Conservation (phyloP, 2,797 vertebrate genomes). For the Thripadectes ignobilis region DNA sequence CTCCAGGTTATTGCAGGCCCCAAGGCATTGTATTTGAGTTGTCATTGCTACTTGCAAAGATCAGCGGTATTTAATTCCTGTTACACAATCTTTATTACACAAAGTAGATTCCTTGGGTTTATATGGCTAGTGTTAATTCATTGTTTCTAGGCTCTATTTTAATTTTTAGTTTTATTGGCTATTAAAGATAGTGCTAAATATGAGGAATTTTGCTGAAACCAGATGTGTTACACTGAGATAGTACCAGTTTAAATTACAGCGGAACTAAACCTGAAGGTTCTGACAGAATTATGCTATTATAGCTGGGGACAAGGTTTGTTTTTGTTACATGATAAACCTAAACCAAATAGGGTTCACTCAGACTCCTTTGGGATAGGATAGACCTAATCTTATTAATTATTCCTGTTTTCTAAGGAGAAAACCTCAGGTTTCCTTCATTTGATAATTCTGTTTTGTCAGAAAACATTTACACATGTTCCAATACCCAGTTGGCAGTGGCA, state of each 20-base stretch:
- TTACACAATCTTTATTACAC: neutral
- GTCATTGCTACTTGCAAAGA: slow-evolving; percentile 30
- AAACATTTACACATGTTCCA: neutral
- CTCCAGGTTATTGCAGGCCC: slow-evolving; percentile 36
- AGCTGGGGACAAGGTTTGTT: neutral
- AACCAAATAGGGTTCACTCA: neutral
- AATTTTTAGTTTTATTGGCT: neutral
- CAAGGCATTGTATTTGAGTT: neutral
- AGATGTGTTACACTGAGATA: neutral
- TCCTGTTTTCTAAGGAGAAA: slow-evolving; percentile 7
- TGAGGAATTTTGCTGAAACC: neutral
- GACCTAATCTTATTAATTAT: slow-evolving; percentile 1
- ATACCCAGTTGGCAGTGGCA: neutral
- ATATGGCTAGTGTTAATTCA: neutral
- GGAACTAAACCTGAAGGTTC: neutral
- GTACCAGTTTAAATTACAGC: neutral
- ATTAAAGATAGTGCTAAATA: neutral
- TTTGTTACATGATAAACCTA: neutral
- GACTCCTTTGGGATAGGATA: neutral
- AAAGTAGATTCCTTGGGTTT: neutral
- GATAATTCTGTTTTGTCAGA: slow-evolving; percentile 42
- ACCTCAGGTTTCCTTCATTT: neutral
- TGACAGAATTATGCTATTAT: neutral
- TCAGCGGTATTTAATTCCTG: slow-evolving; percentile 50
- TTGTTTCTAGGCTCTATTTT: slow-evolving; percentile 16